Evolutionary conservation across 2,113 vertebrate genomes (phyloP).

Genomic region (Mesembrinibis cayennensis): DNA sequence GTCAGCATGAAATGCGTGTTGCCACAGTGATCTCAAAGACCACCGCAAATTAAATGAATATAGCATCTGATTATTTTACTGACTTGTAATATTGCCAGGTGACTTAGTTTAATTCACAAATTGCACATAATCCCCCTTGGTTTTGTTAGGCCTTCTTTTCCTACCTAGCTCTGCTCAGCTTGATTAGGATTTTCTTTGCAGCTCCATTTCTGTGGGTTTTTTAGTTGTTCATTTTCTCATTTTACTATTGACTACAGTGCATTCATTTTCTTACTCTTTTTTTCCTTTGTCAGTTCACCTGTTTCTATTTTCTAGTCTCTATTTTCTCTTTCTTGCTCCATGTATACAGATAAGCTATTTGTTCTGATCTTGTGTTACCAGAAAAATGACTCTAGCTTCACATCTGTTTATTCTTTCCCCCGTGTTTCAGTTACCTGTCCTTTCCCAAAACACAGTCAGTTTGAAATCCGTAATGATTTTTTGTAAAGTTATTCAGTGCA

Average conservation of each 20-base stretch:
- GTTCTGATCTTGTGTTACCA: not conserved
- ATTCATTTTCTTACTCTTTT: not conserved
- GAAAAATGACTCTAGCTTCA: not conserved
- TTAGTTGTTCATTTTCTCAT: not conserved
- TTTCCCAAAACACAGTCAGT: not conserved
- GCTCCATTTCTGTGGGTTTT: not conserved
- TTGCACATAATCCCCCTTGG: not conserved
- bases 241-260: not conserved
- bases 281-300: not conserved
- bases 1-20: not conserved
- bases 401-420: accelerated
- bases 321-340: not conserved
- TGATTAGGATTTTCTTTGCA: not conserved
- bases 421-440: not conserved
- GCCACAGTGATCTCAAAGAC: not conserved
- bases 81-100: not conserved
- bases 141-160: not conserved
- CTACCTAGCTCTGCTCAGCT: not conserved
- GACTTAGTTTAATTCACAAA: not conserved
- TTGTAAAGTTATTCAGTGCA: not conserved
- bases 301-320: not conserved
- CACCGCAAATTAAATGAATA: not conserved
- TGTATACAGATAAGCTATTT: not conserved
- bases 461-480: not conserved
- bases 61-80: not conserved